These are phyloP conservation scores for Eilema sororculum DNA, from an alignment of 2,888 invertebrate species.

Conservation along the genomic window DNA sequence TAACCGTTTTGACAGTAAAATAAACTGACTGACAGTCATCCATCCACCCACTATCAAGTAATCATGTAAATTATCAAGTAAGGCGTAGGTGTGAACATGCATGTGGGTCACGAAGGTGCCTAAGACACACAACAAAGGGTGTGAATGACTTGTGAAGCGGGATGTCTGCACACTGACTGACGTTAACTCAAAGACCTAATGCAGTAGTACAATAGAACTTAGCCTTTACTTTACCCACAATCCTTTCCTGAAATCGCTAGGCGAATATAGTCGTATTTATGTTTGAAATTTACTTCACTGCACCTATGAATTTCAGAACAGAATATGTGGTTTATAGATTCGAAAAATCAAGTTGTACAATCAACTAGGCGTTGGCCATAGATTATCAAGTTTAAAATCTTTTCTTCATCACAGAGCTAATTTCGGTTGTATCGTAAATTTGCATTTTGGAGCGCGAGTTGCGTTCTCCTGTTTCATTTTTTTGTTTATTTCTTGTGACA, in stretches of 20 bases:
- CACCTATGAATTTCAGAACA: neutral
- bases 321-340: neutral
- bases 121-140: slow-evolving; percentile 43
- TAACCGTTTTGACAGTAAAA: neutral
- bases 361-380: no score
- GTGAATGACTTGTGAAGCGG: slow-evolving; percentile 28
- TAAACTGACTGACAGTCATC: slow-evolving; percentile 9
- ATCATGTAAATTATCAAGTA: slow-evolving; percentile 51
- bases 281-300: slow-evolving; percentile 25
- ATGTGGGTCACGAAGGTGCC: slow-evolving; percentile 71
- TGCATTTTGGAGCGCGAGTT: no score
- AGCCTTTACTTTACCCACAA: slow-evolving; percentile 33
- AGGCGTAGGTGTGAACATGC: slow-evolving; percentile 59
- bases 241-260: slow-evolving; percentile 31
- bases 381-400: no score
- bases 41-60: slow-evolving; percentile 39
- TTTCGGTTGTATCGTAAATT: no score
- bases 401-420: no score
- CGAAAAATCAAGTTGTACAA: neutral
- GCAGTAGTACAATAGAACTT: slow-evolving; percentile 27
- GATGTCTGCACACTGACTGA: slow-evolving; percentile 31
- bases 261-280: slow-evolving; percentile 27
- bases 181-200: slow-evolving; percentile 43
- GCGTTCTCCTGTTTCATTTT: no score
- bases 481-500: neutral